Percentiles rank a stretch among this genome's conserved stretches.
Evolutionary conservation across 1,140 invertebrate genomes (phyloP).

Genomic region (Tenebrio molitor): DNA sequence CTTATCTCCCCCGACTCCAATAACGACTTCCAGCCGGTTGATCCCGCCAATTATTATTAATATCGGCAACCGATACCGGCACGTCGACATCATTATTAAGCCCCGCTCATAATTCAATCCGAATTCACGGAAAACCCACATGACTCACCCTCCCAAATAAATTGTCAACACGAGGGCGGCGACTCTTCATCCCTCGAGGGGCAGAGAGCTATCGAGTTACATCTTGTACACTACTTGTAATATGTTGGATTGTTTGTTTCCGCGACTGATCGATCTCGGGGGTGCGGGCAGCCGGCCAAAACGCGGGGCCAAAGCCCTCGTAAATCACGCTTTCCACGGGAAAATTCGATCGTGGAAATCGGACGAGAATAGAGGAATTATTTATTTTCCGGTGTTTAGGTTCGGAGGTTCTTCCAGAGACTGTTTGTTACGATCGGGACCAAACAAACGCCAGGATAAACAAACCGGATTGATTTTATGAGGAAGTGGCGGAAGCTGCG

Average conservation of each 20-base stretch:
- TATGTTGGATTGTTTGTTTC: neutral
- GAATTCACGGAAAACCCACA: neutral
- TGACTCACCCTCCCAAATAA: neutral
- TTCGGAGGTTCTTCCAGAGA: neutral
- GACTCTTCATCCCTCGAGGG: no score
- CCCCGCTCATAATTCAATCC: constrained; percentile 8
- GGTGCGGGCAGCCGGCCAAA: neutral
- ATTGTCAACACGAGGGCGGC: neutral
- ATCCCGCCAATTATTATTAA: constrained; percentile 7
- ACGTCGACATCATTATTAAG: constrained; percentile 20
- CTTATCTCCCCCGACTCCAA: constrained; percentile 26
- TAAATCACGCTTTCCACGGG: neutral
- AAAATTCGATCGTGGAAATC: neutral
- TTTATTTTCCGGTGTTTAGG: neutral
- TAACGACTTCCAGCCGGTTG: neutral
- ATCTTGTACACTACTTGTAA: neutral
- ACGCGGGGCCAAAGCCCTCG: neutral
- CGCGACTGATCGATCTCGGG: neutral
- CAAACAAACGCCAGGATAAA: neutral
- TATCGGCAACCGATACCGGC: neutral
- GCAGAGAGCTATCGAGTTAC: neutral
- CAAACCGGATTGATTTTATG: neutral
- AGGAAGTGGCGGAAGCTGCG: neutral
- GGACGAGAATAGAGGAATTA: neutral
- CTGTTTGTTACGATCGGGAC: neutral